Base-by-base conservation (phyloP, 2,888 invertebrate genomes). In the Diaperis boleti region DNA sequence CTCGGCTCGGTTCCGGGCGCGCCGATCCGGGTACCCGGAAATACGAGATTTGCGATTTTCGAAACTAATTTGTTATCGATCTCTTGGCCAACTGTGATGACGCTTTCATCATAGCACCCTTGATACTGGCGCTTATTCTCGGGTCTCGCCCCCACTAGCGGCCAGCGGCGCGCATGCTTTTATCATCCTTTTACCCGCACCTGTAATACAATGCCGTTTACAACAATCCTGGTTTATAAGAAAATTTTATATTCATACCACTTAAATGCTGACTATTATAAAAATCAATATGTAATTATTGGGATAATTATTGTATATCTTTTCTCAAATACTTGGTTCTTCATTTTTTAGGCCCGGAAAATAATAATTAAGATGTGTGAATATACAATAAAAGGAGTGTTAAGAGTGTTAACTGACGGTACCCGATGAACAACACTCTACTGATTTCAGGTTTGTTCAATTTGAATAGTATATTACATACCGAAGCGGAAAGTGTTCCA, bases 71-170 rank as follows among this genome's bases (percentile, higher is more conserved):
- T 44, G 29, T 42, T 66, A 76, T 75, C 73, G 74, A 76, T 76
- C 68, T 66, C 69, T 68, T 64, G 65, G 69, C 61, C 71, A 72
- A 73, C 67, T 67, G 63, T 70, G 74, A 72, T 72, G 72, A 69
- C 70, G 70, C 71, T 72, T 70, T 68, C 72, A 65, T 72, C 74
- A 72, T 70, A 71, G 76, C 76, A 75, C 76, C 75, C 78, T 74
- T 75, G 73, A 72, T 74, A 78, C 78, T 78, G 76, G 74, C 75
- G 73, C 74, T 75, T n/a, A n/a, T n/a, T 69, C 64, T 71, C 73
- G 70, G 69, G 72, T 74, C 73, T 72, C 74, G 72, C 75, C 76
- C 76, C 73, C 75, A 74, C 76, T 76, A 69, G 72, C 73, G 69
- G 71, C 70, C 66, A 71, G 71, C 71, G 66, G 62, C 66, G 75